phyloP scores from a whole-genome alignment of 53 echinoderm and acorn worm genomes.

The Henricia sp. region DNA sequence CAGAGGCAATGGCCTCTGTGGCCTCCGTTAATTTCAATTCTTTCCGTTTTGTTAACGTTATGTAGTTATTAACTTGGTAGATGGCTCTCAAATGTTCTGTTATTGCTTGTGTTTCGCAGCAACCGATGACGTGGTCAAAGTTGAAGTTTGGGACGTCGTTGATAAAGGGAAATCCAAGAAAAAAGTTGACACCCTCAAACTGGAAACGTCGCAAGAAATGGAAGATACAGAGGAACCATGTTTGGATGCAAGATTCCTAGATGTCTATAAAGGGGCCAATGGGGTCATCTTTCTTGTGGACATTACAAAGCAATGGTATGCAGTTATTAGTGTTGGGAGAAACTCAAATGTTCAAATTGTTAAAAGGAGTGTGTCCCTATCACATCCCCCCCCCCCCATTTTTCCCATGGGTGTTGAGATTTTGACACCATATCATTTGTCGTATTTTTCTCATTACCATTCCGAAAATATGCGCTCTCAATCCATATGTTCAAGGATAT shows the following conservation, averaged over 20 bases:
- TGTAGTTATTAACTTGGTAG: too few species aligned
- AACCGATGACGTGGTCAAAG: constrained; percentile 98
- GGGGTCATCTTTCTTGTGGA: constrained; percentile 94
- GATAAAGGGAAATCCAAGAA: constrained; percentile 92
- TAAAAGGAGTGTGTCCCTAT: neutral
- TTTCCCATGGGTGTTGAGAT: too few species aligned
- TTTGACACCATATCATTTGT: too few species aligned
- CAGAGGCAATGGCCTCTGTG: too few species aligned
- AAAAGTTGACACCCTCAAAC: constrained; percentile 76
- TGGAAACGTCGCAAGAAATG: constrained; percentile 72
- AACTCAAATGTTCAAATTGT: neutral
- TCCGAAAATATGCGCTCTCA: too few species aligned
- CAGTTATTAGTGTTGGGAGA: neutral
- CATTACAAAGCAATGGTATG: constrained; percentile 95
- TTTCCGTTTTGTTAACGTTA: too few species aligned
- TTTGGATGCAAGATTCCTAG: constrained; percentile 88
- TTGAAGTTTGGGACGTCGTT: constrained; percentile 98
- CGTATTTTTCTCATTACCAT: too few species aligned
- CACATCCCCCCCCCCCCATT: neutral
- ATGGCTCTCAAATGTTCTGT: neutral
- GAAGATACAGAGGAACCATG: constrained; percentile 74
- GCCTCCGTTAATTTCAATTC: too few species aligned
- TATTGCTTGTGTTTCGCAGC: constrained; percentile 46
- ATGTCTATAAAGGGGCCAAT: constrained; percentile 97
- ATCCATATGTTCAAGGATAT: too few species aligned